A percentile compares a stretch with the other conserved stretches of the same genome.
phyloP scores from a whole-genome alignment of 2,113 vertebrate genomes.

The Epinephelus lanceolatus region DNA sequence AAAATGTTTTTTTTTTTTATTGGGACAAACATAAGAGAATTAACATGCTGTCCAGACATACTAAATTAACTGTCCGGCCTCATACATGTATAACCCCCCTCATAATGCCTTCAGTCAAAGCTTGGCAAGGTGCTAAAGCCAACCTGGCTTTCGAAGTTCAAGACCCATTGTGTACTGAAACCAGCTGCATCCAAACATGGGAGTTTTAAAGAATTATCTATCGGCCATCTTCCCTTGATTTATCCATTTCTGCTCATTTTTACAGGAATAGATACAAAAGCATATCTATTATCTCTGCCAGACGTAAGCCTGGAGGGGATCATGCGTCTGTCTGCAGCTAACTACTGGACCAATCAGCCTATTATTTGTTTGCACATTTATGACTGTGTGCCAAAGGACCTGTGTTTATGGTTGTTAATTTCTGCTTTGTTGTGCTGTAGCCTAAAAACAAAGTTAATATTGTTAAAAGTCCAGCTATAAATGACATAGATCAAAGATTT shows the following conservation, averaged over 20 bases:
- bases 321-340: too few relatives aligned
- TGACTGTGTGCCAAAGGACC: too few relatives aligned
- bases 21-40: not conserved
- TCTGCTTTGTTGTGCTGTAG: too few relatives aligned
- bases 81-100: not conserved
- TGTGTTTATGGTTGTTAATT: too few relatives aligned
- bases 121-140: conserved; percentile 24
- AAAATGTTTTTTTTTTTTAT: not conserved
- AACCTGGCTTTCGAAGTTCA: not conserved
- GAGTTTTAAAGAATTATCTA: not conserved
- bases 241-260: conserved; percentile 3
- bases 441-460: too few relatives aligned
- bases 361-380: too few relatives aligned
- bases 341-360: too few relatives aligned
- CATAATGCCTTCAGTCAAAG: conserved; percentile 1
- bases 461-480: too few relatives aligned
- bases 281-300: too few relatives aligned
- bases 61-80: not conserved
- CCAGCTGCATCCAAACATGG: not conserved
- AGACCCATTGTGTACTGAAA: not conserved
- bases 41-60: conserved; percentile 4
- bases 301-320: too few relatives aligned
- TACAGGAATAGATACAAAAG: not conserved
- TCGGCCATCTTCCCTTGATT: not conserved
- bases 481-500: too few relatives aligned